A percentile compares a stretch with the other conserved stretches of the same genome.
phyloP scores from a whole-genome alignment of 2,888 invertebrate species.

The Tetragnatha montana region DNA sequence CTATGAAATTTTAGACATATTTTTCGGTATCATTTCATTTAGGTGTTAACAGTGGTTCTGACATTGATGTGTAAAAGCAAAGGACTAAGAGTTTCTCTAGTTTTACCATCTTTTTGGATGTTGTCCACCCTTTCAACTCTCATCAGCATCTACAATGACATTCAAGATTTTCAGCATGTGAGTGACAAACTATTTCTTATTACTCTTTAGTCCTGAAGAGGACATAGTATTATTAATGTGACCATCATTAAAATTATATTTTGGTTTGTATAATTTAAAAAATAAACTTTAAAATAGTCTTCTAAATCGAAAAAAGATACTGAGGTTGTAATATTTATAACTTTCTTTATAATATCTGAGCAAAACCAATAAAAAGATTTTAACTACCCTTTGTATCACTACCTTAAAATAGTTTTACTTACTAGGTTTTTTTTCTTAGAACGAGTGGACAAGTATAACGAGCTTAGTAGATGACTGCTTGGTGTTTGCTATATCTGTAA shows the following conservation, averaged over 20 bases:
- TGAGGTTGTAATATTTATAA: no score
- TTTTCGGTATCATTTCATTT: neutral
- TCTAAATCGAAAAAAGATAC: no score
- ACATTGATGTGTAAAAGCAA: conserved; percentile 56
- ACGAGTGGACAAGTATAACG: conserved; percentile 28
- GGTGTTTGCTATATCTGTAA: conserved; percentile 46
- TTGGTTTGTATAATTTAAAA: no score
- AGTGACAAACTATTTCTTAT: neutral
- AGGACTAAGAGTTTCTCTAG: conserved; percentile 53
- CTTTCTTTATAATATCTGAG: no score
- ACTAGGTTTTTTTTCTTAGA: conserved; percentile 14
- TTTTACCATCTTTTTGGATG: conserved; percentile 66
- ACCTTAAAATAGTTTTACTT: no score
- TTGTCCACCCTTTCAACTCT: conserved; percentile 53
- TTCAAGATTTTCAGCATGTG: conserved; percentile 47
- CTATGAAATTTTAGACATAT: neutral
- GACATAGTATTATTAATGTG: no score
- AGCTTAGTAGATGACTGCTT: conserved; percentile 49
- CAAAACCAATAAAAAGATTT: no score
- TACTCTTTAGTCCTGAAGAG: no score
- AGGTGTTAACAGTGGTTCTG: conserved; percentile 46
- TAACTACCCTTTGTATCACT: no score
- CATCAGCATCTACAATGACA: conserved; percentile 55
- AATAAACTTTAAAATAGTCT: no score
- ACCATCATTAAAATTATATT: no score